Percentiles rank a stretch among this genome's conserved stretches.
Evolutionary conservation across 2,888 invertebrate species (phyloP).

Genomic region (Ichneumon xanthorius): DNA sequence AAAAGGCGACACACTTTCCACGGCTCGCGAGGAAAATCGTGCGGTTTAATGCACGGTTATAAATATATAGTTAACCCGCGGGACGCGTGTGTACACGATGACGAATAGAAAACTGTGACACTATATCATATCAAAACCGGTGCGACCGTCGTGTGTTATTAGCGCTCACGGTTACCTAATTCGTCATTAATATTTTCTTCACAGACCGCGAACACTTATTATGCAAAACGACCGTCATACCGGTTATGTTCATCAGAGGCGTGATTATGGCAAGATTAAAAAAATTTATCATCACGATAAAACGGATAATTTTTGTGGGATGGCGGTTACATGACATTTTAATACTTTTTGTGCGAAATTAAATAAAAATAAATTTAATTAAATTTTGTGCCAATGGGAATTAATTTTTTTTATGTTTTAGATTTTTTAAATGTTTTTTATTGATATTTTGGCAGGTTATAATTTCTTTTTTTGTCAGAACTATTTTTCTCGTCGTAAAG

Average conservation of each 20-base stretch:
- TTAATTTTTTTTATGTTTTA: too few relatives aligned
- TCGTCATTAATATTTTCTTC: not conserved
- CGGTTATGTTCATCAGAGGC: not conserved
- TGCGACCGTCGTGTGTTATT: not conserved
- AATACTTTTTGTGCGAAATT: too few relatives aligned
- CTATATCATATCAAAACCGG: slow-evolving; percentile 16
- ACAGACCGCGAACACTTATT: not conserved
- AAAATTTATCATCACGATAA: too few relatives aligned
- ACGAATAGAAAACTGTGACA: slow-evolving; percentile 13
- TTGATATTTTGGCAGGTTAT: too few relatives aligned
- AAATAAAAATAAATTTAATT: too few relatives aligned
- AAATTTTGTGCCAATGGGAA: too few relatives aligned
- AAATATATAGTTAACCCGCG: slow-evolving; percentile 18
- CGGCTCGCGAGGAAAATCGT: slow-evolving; percentile 40
- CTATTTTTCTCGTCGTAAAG: slow-evolving; percentile 5
- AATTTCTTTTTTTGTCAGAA: not conserved
- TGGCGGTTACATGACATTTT: too few relatives aligned
- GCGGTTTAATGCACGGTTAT: slow-evolving; percentile 39
- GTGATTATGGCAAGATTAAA: too few relatives aligned
- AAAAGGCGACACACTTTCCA: slow-evolving; percentile 66
- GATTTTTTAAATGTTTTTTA: too few relatives aligned
- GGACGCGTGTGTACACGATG: slow-evolving; percentile 9
- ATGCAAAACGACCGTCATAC: not conserved
- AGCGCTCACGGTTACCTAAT: slow-evolving; percentile 13
- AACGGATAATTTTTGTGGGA: too few relatives aligned